Percentiles rank a stretch among this genome's conserved stretches.
Evolutionary conservation across 2,797 vertebrate genomes (phyloP).

Genomic region (Alosa sapidissima): DNA sequence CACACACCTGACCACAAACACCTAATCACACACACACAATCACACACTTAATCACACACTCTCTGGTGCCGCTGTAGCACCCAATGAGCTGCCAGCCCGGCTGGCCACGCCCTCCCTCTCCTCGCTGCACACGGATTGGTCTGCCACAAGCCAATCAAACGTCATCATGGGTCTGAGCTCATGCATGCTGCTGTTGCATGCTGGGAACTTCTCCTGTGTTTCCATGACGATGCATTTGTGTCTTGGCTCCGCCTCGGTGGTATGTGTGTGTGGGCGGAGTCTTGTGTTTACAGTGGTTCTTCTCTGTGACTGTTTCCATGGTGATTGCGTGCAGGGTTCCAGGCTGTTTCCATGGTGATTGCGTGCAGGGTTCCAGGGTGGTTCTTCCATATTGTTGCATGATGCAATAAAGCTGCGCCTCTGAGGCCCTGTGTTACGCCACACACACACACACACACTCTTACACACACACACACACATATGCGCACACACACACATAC

Average conservation of each 20-base stretch:
- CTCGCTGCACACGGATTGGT: neutral
- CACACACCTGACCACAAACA: too few species aligned
- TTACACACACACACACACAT: neutral
- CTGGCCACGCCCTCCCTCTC: neutral
- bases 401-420: slow-evolving; percentile 57
- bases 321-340: too few species aligned
- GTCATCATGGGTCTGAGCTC: neutral
- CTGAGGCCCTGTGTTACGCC: too few species aligned
- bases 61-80: neutral
- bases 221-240: neutral
- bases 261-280: neutral
- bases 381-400: slow-evolving; percentile 71
- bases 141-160: neutral
- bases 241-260: neutral
- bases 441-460: too few species aligned
- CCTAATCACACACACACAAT: too few species aligned
- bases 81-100: neutral
- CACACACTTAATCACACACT: neutral
- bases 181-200: neutral
- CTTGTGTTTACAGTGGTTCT: slow-evolving; percentile 2
- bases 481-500: too few species aligned
- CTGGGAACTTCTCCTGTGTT: neutral
- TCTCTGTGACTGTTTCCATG: slow-evolving; percentile 5
- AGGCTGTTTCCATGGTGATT: neutral
- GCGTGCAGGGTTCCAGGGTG: slow-evolving; percentile 45